Evolutionary conservation across 2,797 vertebrate genomes (phyloP).

Genomic region (Echiichthys vipera): DNA sequence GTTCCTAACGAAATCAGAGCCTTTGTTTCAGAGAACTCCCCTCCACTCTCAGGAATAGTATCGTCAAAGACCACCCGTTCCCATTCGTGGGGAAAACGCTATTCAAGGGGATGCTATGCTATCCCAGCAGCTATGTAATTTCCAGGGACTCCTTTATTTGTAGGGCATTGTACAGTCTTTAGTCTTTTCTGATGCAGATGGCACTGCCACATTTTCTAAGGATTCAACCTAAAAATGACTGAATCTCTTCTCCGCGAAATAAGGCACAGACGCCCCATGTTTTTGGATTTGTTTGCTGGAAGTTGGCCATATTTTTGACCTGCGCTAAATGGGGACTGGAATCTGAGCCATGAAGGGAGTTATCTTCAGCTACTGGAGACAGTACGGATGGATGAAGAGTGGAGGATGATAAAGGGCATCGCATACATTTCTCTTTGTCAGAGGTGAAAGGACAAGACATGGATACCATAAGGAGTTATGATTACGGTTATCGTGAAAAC

Average conservation of each 20-base stretch:
- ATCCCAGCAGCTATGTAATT: conserved; percentile 68
- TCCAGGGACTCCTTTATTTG: conserved; percentile 61
- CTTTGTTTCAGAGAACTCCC: conserved; percentile 88
- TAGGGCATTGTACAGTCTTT: conserved; percentile 48
- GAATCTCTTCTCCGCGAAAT: conserved; percentile 46
- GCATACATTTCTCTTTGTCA: conserved; percentile 25
- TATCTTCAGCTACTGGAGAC: conserved; percentile 51
- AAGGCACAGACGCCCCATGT: conserved; percentile 45
- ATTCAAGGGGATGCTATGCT: conserved; percentile 76
- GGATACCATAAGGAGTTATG: conserved; percentile 31
- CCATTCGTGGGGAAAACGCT: conserved; percentile 76
- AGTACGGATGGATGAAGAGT: conserved; percentile 34
- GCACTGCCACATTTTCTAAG: conserved; percentile 43
- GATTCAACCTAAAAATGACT: conserved; percentile 59
- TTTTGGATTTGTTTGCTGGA: conserved; percentile 78
- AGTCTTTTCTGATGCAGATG: conserved; percentile 57
- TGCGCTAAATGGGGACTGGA: conserved; percentile 46
- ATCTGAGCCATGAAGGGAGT: conserved; percentile 58
- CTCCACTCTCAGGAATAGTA: conserved; percentile 88
- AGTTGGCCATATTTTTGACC: conserved; percentile 71
- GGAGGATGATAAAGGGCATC: conserved; percentile 25
- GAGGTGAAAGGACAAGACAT: conserved; percentile 18
- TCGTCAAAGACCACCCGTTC: conserved; percentile 84
- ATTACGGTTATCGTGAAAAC: conserved; percentile 37
- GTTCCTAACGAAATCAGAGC: conserved; percentile 85